phyloP scores from a whole-genome alignment of 1,140 invertebrate species.

The Zophobas morio region DNA sequence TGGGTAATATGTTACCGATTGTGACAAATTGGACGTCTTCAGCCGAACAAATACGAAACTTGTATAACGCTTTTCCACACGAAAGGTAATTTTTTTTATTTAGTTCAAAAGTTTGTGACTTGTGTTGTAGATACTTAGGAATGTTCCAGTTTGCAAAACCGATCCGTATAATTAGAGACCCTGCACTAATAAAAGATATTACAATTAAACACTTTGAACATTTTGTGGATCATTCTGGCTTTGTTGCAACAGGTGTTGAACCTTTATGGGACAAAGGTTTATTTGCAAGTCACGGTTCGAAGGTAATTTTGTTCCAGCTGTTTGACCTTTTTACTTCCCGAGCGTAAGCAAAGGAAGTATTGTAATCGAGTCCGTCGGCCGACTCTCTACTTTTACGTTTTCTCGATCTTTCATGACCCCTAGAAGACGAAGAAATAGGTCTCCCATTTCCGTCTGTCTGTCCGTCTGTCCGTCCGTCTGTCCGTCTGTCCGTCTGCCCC shows the following conservation, averaged over 20 bases:
- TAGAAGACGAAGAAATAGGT: no score
- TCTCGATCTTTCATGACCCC: no score
- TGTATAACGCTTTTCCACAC: conserved; percentile 44
- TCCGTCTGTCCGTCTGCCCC: no score
- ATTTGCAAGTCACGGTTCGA: conserved; percentile 52
- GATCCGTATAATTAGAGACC: conserved; percentile 71
- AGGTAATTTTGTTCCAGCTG: conserved; percentile 44
- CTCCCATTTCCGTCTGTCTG: no score
- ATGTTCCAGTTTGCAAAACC: conserved; percentile 70
- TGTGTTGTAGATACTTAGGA: conserved; percentile 67
- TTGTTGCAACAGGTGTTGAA: conserved; percentile 67
- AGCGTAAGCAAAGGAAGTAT: no score
- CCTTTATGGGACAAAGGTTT: conserved; percentile 70
- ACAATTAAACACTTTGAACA: conserved; percentile 67
- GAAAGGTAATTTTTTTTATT: conserved; percentile 49
- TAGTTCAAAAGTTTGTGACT: conserved; percentile 25
- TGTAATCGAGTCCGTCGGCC: not conserved
- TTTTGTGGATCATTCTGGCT: conserved; percentile 65
- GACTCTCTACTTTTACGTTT: no score
- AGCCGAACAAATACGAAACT: not conserved
- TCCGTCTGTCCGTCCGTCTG: no score
- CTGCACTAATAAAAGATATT: conserved; percentile 67
- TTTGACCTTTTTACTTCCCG: no score
- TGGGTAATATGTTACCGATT: conserved; percentile 35
- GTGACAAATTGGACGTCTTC: conserved; percentile 10